Percentiles rank a stretch among this genome's conserved stretches.
phyloP scores from a whole-genome alignment of 2,113 vertebrate genomes.

The Megatriorchis doriae region DNA sequence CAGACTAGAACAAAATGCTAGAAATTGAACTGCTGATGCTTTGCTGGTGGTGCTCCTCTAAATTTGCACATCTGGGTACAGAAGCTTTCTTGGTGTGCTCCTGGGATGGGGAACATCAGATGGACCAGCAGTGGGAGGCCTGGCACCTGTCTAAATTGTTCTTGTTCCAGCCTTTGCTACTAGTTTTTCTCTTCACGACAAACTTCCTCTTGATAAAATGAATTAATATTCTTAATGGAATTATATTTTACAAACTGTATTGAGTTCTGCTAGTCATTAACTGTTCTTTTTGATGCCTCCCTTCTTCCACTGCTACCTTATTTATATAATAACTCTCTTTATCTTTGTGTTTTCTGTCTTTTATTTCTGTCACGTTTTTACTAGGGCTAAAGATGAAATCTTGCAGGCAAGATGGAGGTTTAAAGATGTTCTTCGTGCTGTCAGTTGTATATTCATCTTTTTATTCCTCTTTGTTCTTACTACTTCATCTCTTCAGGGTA shows the following conservation, averaged over 20 bases:
- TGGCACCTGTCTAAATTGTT: not conserved
- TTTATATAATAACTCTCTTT: slow-evolving; percentile 23
- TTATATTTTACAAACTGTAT: not conserved
- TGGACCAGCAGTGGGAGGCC: not conserved
- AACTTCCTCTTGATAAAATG: not conserved
- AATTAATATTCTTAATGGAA: not conserved
- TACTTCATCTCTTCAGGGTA: slow-evolving; percentile 50
- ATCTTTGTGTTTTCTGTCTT: slow-evolving; percentile 53
- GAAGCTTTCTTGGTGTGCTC: not conserved
- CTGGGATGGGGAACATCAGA: not conserved
- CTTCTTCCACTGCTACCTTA: not conserved
- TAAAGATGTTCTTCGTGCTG: slow-evolving; percentile 49
- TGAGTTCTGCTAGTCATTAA: not conserved
- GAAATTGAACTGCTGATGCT: not conserved
- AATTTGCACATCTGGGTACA: not conserved
- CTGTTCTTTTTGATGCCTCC: slow-evolving; percentile 3
- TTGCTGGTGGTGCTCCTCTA: not conserved
- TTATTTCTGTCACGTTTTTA: slow-evolving; percentile 49
- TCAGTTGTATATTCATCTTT: slow-evolving; percentile 50
- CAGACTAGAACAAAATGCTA: not conserved
- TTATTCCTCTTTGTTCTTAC: slow-evolving; percentile 52
- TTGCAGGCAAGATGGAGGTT: slow-evolving; percentile 47
- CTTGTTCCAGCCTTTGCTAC: slow-evolving; percentile 3
- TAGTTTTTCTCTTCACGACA: not conserved
- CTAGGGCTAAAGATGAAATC: slow-evolving; percentile 59